These are phyloP conservation scores for Anneissia japonica DNA, from an alignment of 35 echinoderm and acorn worm species.

Conservation along the genomic window DNA sequence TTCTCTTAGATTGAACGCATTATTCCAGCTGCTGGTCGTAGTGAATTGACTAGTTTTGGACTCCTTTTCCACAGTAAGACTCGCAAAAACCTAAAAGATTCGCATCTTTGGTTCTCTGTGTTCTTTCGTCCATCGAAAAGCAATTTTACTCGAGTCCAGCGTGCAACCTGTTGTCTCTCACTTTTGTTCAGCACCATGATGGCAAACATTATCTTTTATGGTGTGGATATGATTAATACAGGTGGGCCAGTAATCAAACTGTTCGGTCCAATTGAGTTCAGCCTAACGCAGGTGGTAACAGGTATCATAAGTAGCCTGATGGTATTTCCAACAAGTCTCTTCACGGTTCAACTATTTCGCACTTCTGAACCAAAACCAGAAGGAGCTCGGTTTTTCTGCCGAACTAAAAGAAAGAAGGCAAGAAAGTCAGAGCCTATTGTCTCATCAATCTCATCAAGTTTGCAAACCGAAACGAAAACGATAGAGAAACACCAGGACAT, in stretches of 20 bases:
- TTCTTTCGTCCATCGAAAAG: constrained; percentile 85
- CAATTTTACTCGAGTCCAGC: constrained; percentile 86
- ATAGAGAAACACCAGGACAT: not conserved
- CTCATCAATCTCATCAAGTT: not conserved
- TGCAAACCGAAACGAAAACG: not conserved
- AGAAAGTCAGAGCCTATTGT: not conserved
- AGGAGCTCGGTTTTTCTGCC: not conserved
- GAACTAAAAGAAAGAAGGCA: not conserved
- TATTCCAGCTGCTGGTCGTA: constrained; percentile 81
- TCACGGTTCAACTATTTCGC: constrained; percentile 82
- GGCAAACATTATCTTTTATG: constrained; percentile 98
- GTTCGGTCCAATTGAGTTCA: constrained; percentile 70
- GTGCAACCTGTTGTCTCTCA: constrained; percentile 89
- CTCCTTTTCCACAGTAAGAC: constrained; percentile 88
- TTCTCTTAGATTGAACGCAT: constrained; percentile 74
- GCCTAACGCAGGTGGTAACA: constrained; percentile 54
- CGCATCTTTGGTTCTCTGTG: constrained; percentile 95
- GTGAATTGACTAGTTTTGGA: constrained; percentile 86
- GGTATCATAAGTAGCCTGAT: constrained; percentile 85
- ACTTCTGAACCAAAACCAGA: constrained; percentile 35
- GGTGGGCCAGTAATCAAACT: constrained; percentile 24
- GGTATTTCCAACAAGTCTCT: constrained; percentile 83
- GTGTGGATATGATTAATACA: constrained; percentile 29
- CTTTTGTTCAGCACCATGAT: constrained; percentile 96
- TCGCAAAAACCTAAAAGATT: constrained; percentile 74